Base-by-base conservation (phyloP, 2,888 invertebrate genomes). In the Acanthosepion pharaonis region DNA sequence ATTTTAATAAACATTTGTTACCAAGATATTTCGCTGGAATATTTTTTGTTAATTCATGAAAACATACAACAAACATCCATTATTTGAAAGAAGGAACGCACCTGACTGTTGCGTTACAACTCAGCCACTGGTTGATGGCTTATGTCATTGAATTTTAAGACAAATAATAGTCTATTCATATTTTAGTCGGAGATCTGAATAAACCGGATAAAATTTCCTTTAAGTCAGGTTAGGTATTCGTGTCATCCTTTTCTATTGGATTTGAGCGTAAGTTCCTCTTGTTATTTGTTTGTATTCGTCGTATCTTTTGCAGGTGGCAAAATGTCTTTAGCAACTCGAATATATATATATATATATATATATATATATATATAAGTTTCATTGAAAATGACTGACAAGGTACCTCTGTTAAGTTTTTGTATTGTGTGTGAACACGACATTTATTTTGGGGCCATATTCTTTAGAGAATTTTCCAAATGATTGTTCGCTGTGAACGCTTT, bases 121-220 rank as follows among this genome's bases (percentile, higher is more conserved):
- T n/a, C 4, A n/a, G 11, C 78, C 5, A 78, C 78, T 78, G n/a
- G 78, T 11, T n/a, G 78, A n/a, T 15, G 78, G 78, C 78, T 78
- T 78, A 78, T 33, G 78, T 78, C 78, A 78, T n/a, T 78, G n/a
- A 78, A n/a, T 2, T 20, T n/a, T 78, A n/a, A 33, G 9, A 78
- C n/a, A n/a, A n/a, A 78, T 78, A 78, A 78, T 11, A 78, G 78
- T 78, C 78, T 78, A 78, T 78, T 78, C 78, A 78, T 78, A 78
- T 78, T 78, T 33, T 78, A 9, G 78, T 78, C n/a, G 15, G n/a
- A 15, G n/a, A 33, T 78, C n/a, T 78, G 78, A 78, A 78, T 78
- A n/a, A n/a, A 78, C n/a, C 78, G n/a, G 78, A 78, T 78, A n/a
- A 78, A n/a, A 78, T 78, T 78, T 78, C 78, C 2, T 78, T 78